Evolutionary conservation across 2,888 invertebrate genomes (phyloP).

Genomic region (Cecidostiba fungosa): DNA sequence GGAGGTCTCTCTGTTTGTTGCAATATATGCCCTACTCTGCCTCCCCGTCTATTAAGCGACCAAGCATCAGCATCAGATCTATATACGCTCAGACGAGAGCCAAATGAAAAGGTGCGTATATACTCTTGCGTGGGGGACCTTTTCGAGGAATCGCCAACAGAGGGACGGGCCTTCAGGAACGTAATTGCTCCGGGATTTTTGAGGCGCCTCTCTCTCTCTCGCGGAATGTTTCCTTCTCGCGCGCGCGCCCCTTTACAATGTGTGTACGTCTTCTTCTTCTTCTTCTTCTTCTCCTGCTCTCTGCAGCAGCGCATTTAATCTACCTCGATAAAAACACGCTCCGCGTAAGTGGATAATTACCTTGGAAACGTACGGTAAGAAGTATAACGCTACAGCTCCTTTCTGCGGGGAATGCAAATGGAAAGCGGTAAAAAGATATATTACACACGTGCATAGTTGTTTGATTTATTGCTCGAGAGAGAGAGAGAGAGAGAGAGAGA

Average conservation of each 20-base stretch:
- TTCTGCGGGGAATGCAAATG: conserved; percentile 57
- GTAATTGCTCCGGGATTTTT: conserved; percentile 58
- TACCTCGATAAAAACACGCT: conserved; percentile 50
- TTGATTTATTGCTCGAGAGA: conserved; percentile 50
- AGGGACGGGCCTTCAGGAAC: conserved; percentile 37
- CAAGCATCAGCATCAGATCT: neutral
- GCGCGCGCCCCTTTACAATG: conserved; percentile 24
- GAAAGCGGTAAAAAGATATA: conserved; percentile 38
- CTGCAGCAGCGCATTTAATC: conserved; percentile 38
- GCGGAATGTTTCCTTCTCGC: conserved; percentile 48
- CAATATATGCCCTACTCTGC: conserved; percentile 45
- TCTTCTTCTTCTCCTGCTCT: neutral
- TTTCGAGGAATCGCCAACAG: conserved; percentile 73
- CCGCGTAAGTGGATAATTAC: conserved; percentile 62
- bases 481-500: neutral
- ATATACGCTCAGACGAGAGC: conserved; percentile 46
- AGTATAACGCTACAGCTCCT: neutral
- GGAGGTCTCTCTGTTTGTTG: conserved; percentile 53
- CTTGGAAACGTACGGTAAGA: conserved; percentile 50
- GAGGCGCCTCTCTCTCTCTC: conserved; percentile 45
- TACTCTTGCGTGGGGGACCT: conserved; percentile 66
- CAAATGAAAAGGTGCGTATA: conserved; percentile 78
- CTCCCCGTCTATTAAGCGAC: conserved; percentile 68
- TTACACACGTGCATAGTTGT: neutral
- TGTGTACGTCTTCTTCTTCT: conserved; percentile 55